A percentile compares a stretch with the other conserved stretches of the same genome.
These are phyloP conservation scores for Mus minutoides DNA, from an alignment of 2,797 vertebrate genomes.

Conservation along the genomic window DNA sequence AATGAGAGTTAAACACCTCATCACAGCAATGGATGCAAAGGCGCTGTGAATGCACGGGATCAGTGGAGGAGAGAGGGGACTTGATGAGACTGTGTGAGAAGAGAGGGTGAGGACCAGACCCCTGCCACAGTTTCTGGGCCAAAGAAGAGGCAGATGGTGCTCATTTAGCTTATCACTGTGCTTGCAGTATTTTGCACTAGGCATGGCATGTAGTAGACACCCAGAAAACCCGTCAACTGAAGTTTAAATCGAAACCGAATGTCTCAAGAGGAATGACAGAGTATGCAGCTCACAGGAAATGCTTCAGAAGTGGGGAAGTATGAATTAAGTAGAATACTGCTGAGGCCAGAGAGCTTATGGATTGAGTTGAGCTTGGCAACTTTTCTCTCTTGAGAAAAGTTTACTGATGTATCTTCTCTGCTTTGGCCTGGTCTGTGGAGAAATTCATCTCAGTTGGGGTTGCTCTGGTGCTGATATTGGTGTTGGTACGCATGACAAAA, in stretches of 20 bases:
- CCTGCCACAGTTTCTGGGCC: background rate
- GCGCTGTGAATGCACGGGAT: background rate
- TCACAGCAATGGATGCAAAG: background rate
- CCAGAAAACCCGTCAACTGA: conserved; percentile 21
- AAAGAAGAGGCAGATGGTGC: background rate
- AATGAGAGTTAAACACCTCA: background rate
- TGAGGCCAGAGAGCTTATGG: background rate
- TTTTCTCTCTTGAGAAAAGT: background rate
- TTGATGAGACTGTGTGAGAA: background rate
- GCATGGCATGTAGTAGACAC: background rate
- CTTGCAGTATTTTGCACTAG: conserved; percentile 16
- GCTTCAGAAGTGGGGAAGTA: background rate
- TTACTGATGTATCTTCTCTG: background rate
- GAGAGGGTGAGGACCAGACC: background rate
- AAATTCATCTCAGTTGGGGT: background rate
- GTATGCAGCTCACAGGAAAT: background rate
- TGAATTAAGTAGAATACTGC: background rate
- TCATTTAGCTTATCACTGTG: background rate
- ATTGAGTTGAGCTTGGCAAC: background rate
- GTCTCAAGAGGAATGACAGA: background rate
- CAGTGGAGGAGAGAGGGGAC: background rate
- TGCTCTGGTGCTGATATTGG: too few species aligned
- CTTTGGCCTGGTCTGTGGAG: background rate
- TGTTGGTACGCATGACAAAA: too few species aligned
- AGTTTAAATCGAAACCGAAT: conserved; percentile 9